These are phyloP conservation scores for Cantharis rufa DNA, from an alignment of 2,888 invertebrate genomes.

Conservation along the genomic window DNA sequence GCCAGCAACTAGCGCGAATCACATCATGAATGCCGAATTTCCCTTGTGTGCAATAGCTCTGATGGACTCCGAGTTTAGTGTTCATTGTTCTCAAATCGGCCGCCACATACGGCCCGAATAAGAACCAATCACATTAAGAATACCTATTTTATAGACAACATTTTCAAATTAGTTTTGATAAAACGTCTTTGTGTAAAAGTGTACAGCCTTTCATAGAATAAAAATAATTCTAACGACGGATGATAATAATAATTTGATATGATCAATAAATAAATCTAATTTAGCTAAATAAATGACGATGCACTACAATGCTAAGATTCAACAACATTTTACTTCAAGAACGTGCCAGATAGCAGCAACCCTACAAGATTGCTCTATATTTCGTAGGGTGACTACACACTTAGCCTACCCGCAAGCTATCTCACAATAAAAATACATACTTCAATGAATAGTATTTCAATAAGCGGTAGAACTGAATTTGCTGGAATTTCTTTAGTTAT, in stretches of 20 bases:
- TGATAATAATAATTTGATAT: background rate
- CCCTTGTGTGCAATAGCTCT: slow-evolving; percentile 50
- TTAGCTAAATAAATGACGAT: no score
- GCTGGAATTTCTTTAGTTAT: no score
- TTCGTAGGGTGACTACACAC: no score
- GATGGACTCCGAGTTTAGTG: slow-evolving; percentile 48
- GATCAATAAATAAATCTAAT: no score
- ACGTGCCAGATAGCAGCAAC: no score
- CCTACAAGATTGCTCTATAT: no score
- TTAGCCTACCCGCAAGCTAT: no score
- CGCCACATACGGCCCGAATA: slow-evolving; percentile 27
- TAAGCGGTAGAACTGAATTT: no score
- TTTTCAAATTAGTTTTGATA: background rate
- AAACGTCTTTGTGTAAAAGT: background rate
- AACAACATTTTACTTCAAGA: no score
- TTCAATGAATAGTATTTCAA: no score
- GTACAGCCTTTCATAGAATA: background rate
- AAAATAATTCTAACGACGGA: background rate
- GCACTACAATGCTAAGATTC: no score
- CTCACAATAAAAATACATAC: no score
- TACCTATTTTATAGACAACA: background rate
- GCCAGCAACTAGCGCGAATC: slow-evolving; percentile 50
- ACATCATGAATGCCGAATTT: slow-evolving; percentile 53
- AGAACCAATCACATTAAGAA: slow-evolving; percentile 24
- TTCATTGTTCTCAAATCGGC: slow-evolving; percentile 39